phyloP scores from a whole-genome alignment of 37 sponge, comb jelly and placozoan genomes.

The Theonella swinhoei region DNA sequence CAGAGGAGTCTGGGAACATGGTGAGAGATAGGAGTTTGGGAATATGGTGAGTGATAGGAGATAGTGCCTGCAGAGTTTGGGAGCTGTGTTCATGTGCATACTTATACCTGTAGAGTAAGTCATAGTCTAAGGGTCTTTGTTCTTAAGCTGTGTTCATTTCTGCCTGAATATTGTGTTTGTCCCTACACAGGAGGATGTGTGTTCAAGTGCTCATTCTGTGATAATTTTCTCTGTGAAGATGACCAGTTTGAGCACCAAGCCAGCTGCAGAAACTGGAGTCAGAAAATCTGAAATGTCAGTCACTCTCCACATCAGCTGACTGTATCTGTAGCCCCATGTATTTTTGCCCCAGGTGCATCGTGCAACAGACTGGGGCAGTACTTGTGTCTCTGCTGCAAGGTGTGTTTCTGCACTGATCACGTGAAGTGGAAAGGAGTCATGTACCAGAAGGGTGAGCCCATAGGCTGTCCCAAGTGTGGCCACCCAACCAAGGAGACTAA shows the following conservation, averaged over 20 bases:
- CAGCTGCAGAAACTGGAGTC: slow-evolving; percentile 94
- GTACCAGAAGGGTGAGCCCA: slow-evolving; percentile 65
- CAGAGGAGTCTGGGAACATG: slow-evolving; percentile 95
- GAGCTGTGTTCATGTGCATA: too few relatives aligned
- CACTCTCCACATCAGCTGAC: not conserved
- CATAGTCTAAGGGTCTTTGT: not conserved
- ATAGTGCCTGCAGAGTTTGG: too few relatives aligned
- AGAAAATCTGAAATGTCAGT: slow-evolving; percentile 89
- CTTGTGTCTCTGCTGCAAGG: slow-evolving; percentile 93
- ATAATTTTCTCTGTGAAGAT: slow-evolving; percentile 91
- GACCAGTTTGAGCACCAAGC: slow-evolving; percentile 99
- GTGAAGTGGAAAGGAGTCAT: slow-evolving; percentile 96
- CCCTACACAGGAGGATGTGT: slow-evolving; percentile 81
- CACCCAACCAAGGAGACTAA: slow-evolving; percentile 91
- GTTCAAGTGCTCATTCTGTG: slow-evolving; percentile 94
- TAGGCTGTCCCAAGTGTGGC: slow-evolving; percentile 96
- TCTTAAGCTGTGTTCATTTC: not conserved
- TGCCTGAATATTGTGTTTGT: not conserved
- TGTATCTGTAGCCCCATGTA: not conserved
- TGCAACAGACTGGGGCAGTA: slow-evolving; percentile 94
- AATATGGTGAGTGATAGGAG: too few relatives aligned
- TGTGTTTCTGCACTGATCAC: slow-evolving; percentile 97
- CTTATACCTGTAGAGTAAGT: not conserved
- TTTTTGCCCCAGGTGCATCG: slow-evolving; percentile 69
- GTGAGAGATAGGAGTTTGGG: slow-evolving; percentile 35